A percentile compares a stretch with the other conserved stretches of the same genome.
Evolutionary conservation across 2,888 invertebrate species (phyloP).

Genomic region (Lepidocyrtinus sp.): DNA sequence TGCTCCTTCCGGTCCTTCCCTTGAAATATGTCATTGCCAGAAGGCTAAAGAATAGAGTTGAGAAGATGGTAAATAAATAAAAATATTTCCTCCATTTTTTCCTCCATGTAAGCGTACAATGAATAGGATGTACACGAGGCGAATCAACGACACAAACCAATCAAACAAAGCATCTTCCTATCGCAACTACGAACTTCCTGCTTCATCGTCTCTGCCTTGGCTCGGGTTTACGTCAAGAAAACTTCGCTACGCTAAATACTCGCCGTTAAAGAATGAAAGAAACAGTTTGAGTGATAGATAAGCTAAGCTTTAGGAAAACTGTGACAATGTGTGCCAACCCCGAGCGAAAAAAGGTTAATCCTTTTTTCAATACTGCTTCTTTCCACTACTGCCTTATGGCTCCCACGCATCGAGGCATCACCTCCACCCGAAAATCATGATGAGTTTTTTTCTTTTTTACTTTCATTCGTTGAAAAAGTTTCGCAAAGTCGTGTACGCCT

Average conservation of each 20-base stretch:
- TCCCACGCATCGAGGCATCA: too few species aligned
- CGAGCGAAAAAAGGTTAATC: constrained; percentile 6
- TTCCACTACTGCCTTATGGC: too few species aligned
- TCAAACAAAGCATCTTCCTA: too few species aligned
- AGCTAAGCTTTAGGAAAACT: background rate
- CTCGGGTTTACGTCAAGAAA: background rate
- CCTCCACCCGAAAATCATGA: too few species aligned
- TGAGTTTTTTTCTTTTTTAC: constrained; percentile 14
- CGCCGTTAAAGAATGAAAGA: background rate
- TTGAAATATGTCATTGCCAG: constrained; percentile 38
- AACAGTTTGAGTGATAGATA: constrained; percentile 2
- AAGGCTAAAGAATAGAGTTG: constrained; percentile 1
- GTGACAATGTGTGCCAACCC: constrained; percentile 9
- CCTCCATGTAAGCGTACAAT: background rate
- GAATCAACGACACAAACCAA: background rate
- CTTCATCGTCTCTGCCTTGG: background rate
- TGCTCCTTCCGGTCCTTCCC: constrained; percentile 23
- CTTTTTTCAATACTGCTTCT: too few species aligned
- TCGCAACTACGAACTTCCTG: too few species aligned
- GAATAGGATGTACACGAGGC: background rate
- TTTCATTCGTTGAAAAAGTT: constrained; percentile 13
- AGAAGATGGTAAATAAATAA: constrained; percentile 12
- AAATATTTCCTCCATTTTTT: constrained; percentile 14
- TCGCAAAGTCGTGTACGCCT: too few species aligned
- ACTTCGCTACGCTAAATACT: background rate